These are phyloP conservation scores for Bedellia somnulentella DNA, from an alignment of 2,888 invertebrate species.

Conservation along the genomic window DNA sequence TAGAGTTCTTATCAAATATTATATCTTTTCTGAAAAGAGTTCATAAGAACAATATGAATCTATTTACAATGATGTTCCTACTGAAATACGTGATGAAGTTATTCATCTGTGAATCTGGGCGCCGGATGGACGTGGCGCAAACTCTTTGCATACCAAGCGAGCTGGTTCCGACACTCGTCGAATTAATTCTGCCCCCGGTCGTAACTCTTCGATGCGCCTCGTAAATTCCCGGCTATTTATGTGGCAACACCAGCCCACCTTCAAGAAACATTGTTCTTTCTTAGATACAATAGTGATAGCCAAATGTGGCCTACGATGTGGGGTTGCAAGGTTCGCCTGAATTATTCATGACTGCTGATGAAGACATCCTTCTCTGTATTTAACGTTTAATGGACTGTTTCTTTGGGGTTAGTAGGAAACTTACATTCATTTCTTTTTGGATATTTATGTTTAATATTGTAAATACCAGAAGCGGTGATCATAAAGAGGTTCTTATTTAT, in stretches of 20 bases:
- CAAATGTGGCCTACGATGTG: constrained; percentile 13
- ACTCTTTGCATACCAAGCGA: constrained; percentile 26
- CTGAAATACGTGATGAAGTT: too few species aligned
- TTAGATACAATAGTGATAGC: constrained; percentile 18
- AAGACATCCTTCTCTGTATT: too few species aligned
- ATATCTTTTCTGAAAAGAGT: too few species aligned
- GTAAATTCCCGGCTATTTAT: constrained; percentile 24
- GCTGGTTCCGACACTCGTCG: constrained; percentile 31
- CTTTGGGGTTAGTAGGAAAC: too few species aligned
- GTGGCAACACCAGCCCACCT: constrained; percentile 11
- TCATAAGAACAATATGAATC: too few species aligned
- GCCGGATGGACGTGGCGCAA: constrained; percentile 16
- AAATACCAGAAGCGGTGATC: too few species aligned
- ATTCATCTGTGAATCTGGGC: constrained; percentile 13
- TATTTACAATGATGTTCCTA: constrained; percentile 3
- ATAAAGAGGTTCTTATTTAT: too few species aligned
- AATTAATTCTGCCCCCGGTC: constrained; percentile 22
- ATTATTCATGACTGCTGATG: constrained; percentile 3
- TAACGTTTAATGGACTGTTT: too few species aligned
- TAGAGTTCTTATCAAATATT: too few species aligned
- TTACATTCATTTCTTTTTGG: too few species aligned
- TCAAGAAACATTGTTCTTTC: constrained; percentile 18
- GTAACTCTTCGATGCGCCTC: constrained; percentile 15
- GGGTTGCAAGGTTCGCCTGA: constrained; percentile 14
- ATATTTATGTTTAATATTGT: too few species aligned